Evolutionary conservation across 2,888 invertebrate species (phyloP), one percentile per base, ranked within the genome.

Genomic region (Desoria tigrina): DNA sequence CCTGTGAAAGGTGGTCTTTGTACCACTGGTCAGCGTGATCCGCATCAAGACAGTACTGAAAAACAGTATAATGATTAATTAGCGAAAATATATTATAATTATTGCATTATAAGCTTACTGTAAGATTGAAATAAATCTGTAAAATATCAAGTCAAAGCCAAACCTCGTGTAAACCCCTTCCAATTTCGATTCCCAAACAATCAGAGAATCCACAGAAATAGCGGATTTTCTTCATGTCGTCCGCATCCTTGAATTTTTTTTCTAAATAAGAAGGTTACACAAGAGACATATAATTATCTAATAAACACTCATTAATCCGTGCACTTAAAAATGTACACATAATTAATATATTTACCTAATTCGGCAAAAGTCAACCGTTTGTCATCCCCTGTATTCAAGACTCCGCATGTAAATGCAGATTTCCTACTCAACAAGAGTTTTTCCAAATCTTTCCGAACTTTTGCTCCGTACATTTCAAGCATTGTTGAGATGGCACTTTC

Each of bases 11-110:
- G n/a, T n/a, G n/a, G n/a, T n/a, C n/a, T n/a, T n/a, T n/a, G n/a
- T n/a, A n/a, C 55, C 55, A 55, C n/a, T 7, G n/a, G 37, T 55
- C 55, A 55, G 54, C 67, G 45, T 56, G 61, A n/a, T 63, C 53
- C 37, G 63, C 61, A 37, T 67, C 61, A 50, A 64, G 57, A 42
- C 63, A 67, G 28, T 67, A 64, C 64, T 67, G 28, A n/a, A n/a
- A n/a, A n/a, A n/a, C n/a, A n/a, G n/a, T n/a, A n/a, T n/a, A n/a
- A n/a, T n/a, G n/a, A n/a, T n/a, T n/a, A n/a, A n/a, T n/a, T n/a
- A n/a, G n/a, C n/a, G n/a, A n/a, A n/a, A n/a, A n/a, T n/a, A n/a
- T n/a, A n/a, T n/a, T n/a, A n/a, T n/a, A n/a, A n/a, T n/a, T n/a
- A n/a, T n/a, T n/a, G n/a, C n/a, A n/a, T n/a, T n/a, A n/a, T n/a